phyloP scores from a whole-genome alignment of 2,888 invertebrate species.

The Drosophila monieri region DNA sequence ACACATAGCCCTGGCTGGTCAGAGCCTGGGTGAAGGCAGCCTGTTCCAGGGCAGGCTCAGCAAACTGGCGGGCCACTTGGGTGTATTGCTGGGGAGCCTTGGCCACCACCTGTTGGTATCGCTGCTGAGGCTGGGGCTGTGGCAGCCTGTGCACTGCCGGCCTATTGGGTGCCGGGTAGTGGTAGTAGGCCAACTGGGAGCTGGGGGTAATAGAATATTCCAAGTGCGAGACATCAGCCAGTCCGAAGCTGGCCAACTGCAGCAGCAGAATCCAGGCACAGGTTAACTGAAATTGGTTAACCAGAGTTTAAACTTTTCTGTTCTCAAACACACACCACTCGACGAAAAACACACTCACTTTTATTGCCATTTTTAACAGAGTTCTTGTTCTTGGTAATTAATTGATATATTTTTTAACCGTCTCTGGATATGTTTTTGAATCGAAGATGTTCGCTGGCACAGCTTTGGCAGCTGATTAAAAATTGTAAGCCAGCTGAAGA shows the following conservation, averaged over 20 bases:
- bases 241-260: conserved; percentile 27
- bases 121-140: conserved; percentile 24
- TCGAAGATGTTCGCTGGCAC: conserved; percentile 42
- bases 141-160: conserved; percentile 16
- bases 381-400: conserved; percentile 40
- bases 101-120: conserved; percentile 22
- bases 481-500: conserved; percentile 79
- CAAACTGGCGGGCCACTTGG: conserved; percentile 64
- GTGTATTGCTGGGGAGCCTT: conserved; percentile 34
- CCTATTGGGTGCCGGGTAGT: conserved; percentile 71
- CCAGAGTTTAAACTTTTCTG: neutral
- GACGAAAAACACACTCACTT: conserved; percentile 61
- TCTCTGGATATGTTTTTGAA: conserved; percentile 8
- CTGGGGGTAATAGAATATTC: conserved; percentile 60
- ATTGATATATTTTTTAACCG: conserved; percentile 17
- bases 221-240: conserved; percentile 63
- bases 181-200: conserved; percentile 65
- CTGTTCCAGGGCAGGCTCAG: conserved; percentile 73
- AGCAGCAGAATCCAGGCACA: conserved; percentile 30
- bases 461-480: conserved; percentile 82
- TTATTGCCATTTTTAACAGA: conserved; percentile 46
- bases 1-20: conserved; percentile 75
- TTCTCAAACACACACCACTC: conserved; percentile 1
- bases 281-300: conserved; percentile 13
- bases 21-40: conserved; percentile 78